Conservation (phyloP, 2,113 vertebrate genomes). For the Zeus faber region DNA sequence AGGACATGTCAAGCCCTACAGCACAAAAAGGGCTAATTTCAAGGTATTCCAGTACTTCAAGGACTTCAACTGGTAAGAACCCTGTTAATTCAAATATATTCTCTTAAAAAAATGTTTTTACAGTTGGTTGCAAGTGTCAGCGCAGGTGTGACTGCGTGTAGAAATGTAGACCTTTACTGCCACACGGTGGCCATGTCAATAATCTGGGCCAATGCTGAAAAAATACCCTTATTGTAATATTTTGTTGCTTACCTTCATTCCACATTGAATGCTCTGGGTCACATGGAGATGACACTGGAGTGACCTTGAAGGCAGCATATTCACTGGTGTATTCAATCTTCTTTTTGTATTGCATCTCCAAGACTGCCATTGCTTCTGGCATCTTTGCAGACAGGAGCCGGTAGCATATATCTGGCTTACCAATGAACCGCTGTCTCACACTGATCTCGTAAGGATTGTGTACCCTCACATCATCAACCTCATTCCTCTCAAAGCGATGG, state of each 20-base stretch:
- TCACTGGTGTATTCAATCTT: constrained; percentile 82
- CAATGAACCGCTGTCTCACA: constrained; percentile 86
- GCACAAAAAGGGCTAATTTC: too few relatives aligned
- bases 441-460: constrained; percentile 85
- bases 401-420: constrained; percentile 82
- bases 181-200: constrained; percentile 53
- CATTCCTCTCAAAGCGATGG: constrained; percentile 81
- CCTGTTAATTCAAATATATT: too few relatives aligned
- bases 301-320: constrained; percentile 63
- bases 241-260: constrained; percentile 74
- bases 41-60: too few relatives aligned
- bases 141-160: constrained; percentile 15
- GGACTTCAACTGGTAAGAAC: too few relatives aligned
- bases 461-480: constrained; percentile 86
- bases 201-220: not conserved
- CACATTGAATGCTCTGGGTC: constrained; percentile 61
- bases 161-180: constrained; percentile 47
- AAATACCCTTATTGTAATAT: not conserved
- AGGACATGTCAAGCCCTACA: too few relatives aligned
- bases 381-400: constrained; percentile 86
- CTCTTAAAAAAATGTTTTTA: constrained; percentile 52
- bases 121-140: constrained; percentile 35
- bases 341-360: constrained; percentile 84
- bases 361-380: constrained; percentile 76
- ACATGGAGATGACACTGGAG: constrained; percentile 57